A percentile compares a stretch with the other conserved stretches of the same genome.
Evolutionary conservation across 2,888 invertebrate genomes (phyloP).

Genomic region (Vesta saturnalis): DNA sequence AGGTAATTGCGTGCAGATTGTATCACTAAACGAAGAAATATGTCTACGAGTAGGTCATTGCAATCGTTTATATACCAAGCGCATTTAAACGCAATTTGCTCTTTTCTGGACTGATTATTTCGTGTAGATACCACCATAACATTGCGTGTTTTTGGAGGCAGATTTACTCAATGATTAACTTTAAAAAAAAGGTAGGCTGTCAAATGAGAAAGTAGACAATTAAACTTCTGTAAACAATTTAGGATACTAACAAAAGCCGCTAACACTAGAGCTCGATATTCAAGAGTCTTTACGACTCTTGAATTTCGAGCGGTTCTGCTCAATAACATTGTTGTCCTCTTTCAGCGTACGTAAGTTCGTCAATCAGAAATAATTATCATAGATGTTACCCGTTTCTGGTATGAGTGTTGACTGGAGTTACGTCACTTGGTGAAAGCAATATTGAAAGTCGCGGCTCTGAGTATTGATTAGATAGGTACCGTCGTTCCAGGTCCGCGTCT

Average conservation of each 20-base stretch:
- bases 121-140: slow-evolving; percentile 48
- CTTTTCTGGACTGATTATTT: slow-evolving; percentile 48
- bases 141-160: slow-evolving; percentile 44
- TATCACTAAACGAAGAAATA: slow-evolving; percentile 44
- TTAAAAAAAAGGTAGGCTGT: slow-evolving; percentile 22
- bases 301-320: slow-evolving; percentile 27
- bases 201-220: slow-evolving; percentile 18
- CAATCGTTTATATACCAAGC: slow-evolving; percentile 44
- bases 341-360: slow-evolving; percentile 46
- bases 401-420: slow-evolving; percentile 57
- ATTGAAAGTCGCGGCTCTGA: slow-evolving; percentile 54
- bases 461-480: slow-evolving; percentile 61
- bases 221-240: slow-evolving; percentile 18
- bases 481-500: slow-evolving; percentile 65
- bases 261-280: slow-evolving; percentile 27
- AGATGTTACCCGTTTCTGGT: slow-evolving; percentile 53
- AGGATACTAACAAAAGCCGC: slow-evolving; percentile 24
- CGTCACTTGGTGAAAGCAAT: slow-evolving; percentile 56
- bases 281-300: slow-evolving; percentile 23
- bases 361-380: slow-evolving; percentile 48
- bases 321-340: slow-evolving; percentile 42
- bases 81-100: slow-evolving; percentile 51
- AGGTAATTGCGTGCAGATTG: slow-evolving; percentile 45
- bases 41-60: slow-evolving; percentile 51
- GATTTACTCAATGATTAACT: slow-evolving; percentile 26